Evolutionary conservation across 2,888 invertebrate species (phyloP), one percentile per base, ranked within the genome.

Genomic region (Orchesella flavescens): DNA sequence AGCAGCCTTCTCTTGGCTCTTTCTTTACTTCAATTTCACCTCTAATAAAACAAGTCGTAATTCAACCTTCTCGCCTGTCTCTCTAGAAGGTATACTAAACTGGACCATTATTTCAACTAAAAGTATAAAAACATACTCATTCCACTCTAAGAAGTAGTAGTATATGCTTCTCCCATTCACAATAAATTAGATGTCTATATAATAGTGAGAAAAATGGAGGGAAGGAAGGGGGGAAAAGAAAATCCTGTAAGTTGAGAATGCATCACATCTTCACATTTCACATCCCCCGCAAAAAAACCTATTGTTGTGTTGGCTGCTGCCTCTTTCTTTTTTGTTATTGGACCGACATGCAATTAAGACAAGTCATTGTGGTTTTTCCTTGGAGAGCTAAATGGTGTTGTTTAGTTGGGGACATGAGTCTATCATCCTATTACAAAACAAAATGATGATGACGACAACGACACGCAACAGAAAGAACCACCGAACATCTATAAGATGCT

Each of bases 1-100:
- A 34, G 4, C 4, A 4, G 15, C 63, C 3, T 34, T 65, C 43
- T 34, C 34, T 65, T 12, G n/a, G 63, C 17, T 10, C 43, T 65
- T 65, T 65, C 63, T 24, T 19, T 34, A 17, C 19, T 65, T 78
- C 55, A 43, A 82, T 84, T 85, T 87, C 86, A 85, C 79, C 83
- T 86, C 85, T 84, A 87, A 87, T 87, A 87, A 87, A 86, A 84
- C 74, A 76, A 71, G 83, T 84, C 85, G 86, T 87, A 87, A 86
- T 85, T 87, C 85, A 86, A 82, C 76, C 71, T 43, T n/a, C 23
- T 43, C 69, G 77, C 65, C 75, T 49, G 68, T 74, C 72, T 57
- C 23, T 49, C 53, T 46, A 65, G 69, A 81, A 57, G 49, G 53
- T 55, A 9, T 68, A 68, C 10, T 71, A n/a, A 12, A n/a, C 21